Evolutionary conservation across 2,888 invertebrate genomes (phyloP).

Genomic region (Andricus quercusramuli): DNA sequence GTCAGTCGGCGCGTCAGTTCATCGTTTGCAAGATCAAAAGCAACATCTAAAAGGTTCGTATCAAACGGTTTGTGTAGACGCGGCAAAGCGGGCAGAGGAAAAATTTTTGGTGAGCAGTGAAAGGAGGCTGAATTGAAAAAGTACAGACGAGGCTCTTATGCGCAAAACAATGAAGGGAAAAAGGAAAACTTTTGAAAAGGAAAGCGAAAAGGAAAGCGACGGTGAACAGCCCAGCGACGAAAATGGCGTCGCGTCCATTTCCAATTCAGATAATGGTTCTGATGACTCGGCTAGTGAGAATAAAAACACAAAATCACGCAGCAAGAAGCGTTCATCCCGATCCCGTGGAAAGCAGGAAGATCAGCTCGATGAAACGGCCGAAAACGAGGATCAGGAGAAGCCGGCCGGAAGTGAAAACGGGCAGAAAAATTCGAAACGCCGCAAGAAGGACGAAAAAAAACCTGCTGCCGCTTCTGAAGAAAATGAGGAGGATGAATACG

Average conservation of each 20-base stretch:
- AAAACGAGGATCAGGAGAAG: conserved; percentile 52
- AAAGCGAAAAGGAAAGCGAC: conserved; percentile 60
- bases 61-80: neutral
- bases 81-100: conserved; percentile 3
- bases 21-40: neutral
- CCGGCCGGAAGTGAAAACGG: conserved; percentile 62
- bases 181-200: conserved; percentile 69
- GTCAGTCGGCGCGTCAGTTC: neutral
- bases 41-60: neutral
- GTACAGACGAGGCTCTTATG: conserved; percentile 62
- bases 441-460: conserved; percentile 66
- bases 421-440: conserved; percentile 58
- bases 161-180: conserved; percentile 75
- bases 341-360: conserved; percentile 62
- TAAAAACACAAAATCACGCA: conserved; percentile 44
- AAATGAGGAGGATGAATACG: conserved; percentile 54
- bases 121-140: neutral
- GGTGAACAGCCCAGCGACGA: conserved; percentile 71
- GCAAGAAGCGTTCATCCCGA: conserved; percentile 62
- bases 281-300: conserved; percentile 48
- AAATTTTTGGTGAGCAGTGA: neutral
- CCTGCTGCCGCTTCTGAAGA: conserved; percentile 70
- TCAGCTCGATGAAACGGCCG: conserved; percentile 54
- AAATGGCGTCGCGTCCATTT: conserved; percentile 69
- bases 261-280: conserved; percentile 21